These are phyloP conservation scores for Psophia crepitans DNA, from an alignment of 2,113 vertebrate genomes.

Conservation along the genomic window DNA sequence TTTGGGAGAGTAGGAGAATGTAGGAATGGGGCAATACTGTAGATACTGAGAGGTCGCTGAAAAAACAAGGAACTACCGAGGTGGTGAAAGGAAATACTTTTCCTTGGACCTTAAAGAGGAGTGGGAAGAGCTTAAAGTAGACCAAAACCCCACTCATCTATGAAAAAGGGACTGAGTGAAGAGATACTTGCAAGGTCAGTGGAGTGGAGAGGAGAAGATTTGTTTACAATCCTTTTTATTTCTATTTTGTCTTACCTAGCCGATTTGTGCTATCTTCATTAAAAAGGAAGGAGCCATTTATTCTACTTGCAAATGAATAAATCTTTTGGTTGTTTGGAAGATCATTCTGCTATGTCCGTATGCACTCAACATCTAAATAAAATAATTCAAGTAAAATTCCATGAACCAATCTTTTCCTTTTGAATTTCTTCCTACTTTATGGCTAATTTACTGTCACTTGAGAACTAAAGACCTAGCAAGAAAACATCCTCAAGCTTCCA, in stretches of 20 bases:
- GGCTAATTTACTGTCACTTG: not conserved
- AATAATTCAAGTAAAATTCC: not conserved
- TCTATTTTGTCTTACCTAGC: not conserved
- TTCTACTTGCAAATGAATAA: not conserved
- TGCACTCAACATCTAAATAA: not conserved
- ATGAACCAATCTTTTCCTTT: not conserved
- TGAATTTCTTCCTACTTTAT: not conserved
- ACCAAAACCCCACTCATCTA: not conserved
- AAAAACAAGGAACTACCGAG: not conserved
- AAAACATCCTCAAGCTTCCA: not conserved
- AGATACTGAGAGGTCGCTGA: not conserved
- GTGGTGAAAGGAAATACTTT: not conserved
- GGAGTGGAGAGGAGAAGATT: not conserved
- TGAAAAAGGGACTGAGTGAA: not conserved
- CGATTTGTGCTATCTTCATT: not conserved
- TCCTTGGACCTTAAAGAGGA: not conserved
- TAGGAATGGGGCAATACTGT: not conserved
- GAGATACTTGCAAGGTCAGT: not conserved
- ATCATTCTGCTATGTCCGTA: fast-evolving
- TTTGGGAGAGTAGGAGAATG: not conserved
- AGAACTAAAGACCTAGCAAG: not conserved
- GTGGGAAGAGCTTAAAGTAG: not conserved
- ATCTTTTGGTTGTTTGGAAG: not conserved
- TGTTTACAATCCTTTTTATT: not conserved
- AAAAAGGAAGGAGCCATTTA: not conserved